Base-by-base conservation (phyloP, 92 coral and sea anemone genomes). In the Pocillopora meandrina region DNA sequence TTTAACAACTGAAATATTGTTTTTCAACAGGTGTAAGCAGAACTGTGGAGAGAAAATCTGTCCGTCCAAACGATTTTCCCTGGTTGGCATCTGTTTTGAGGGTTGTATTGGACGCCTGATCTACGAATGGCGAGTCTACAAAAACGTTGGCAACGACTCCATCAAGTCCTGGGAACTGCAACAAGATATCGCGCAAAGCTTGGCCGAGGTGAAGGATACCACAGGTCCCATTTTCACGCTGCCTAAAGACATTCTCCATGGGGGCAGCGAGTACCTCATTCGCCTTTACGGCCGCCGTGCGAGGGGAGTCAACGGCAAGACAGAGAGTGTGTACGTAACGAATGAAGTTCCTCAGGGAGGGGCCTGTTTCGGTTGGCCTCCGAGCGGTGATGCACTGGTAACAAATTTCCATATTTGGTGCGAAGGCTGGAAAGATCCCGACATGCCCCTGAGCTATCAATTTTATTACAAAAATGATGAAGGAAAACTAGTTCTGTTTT, bases 91-190 rank as follows among this genome's bases (percentile, higher is more conserved):
- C 19, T 90, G 92, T 34, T 36, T 69, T 61, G 90, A 81, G 12
- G 82, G 82, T 55, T 90, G 92, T 49, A 55, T 81, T 33, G 92
- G 92, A 12, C 65, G 84, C 65, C 49, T 90, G 36, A 19, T 74
- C 83, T 86, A 86, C 90, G 72, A 52, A 33, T 90, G 92, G 92
- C 56, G 77, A 58, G 70, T 90, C 19, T 90, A 86, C 90, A 66
- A 74, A 65, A 78, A 85, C 56, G 65, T 19, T 12, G 73, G 56
- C 18, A 61, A 36, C 17, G 68, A 17, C 21, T 69, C 71, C 11
- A 42, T 15, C 5, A 57, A 47, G 68, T 5, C 16, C 20, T 86
- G 90, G 90, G 55, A 47, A 33, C 79, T 33, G 61, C 42, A 59
- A 61, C 26, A 73, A 19, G 76, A 80, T 61, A 80, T 86, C 23